Evolutionary conservation across 2,113 vertebrate genomes (phyloP), one percentile per base, ranked within the genome.

Genomic region (Phrynosoma platyrhinos): DNA sequence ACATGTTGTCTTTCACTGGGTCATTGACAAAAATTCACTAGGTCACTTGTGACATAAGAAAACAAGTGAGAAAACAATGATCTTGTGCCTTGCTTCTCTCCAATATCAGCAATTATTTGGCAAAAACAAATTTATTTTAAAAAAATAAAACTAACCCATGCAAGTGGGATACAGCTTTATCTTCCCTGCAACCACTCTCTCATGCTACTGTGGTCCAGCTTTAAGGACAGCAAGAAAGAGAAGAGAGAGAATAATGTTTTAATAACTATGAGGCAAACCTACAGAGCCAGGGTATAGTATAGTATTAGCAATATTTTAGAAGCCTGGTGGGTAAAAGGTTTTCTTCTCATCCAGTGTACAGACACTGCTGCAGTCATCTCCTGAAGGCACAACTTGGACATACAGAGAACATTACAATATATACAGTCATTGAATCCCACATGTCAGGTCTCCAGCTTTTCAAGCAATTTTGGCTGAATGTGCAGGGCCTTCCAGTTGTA

Each of bases 401-500:
- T 66, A 58, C 58, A 78, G 42, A 72, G 13, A 83, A 52, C 8
- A 21, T 64, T 77, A 47, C 77, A 16, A 64, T 85, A 62, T 47
- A 52, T 40, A 62, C 1, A 75, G 23, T 64, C 30, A 66, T 83
- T 76, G 77, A 83, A n/a, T 32, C 25, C 53, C n/a, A 52, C 23
- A 77, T 83, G 79, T 53, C 62, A 30, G 0, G 0, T 3, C 53
- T 74, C 7, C 18, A 66, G 83, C n/a, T 14, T 2, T 14, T 78
- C 71, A 18, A 3, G 13, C 42, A 21, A 69, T 72, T 80, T 40
- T 42, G 68, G 0, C 0, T 0, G 14, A 76, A 55, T 1, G 69
- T 25, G 30, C 89, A 80, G 81, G 62, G 87, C 82, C 74, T 85
- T 85, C 79, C 84, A 23, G 82, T 1, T 82, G 77, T 90, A 92